Conservation (phyloP, 1,140 invertebrate species). For the Zaprionus ghesquierei region DNA sequence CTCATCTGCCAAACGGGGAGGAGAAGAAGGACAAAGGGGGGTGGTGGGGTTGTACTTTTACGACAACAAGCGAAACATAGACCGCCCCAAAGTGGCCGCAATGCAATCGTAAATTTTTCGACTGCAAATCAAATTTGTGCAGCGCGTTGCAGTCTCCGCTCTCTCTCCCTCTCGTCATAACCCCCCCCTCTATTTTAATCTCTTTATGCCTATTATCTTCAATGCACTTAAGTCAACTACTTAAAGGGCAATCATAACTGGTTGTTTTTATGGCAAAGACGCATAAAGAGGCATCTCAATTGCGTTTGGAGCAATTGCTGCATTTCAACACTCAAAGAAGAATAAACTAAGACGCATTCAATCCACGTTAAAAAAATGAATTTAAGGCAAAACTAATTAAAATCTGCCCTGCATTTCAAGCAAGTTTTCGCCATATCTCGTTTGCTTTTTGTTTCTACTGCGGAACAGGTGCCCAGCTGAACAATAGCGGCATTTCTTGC, state of each 20-base stretch:
- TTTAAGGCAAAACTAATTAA: too few relatives aligned
- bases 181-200: too few relatives aligned
- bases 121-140: slow-evolving; percentile 46
- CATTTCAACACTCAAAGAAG: too few relatives aligned
- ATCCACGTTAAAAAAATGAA: too few relatives aligned
- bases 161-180: neutral
- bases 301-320: too few relatives aligned
- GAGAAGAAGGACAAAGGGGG: neutral
- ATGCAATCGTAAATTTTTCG: slow-evolving; percentile 47
- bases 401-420: too few relatives aligned
- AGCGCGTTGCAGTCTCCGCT: neutral
- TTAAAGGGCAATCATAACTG: neutral
- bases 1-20: slow-evolving; percentile 33
- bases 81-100: slow-evolving; percentile 35
- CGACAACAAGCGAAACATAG: slow-evolving; percentile 35
- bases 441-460: too few relatives aligned
- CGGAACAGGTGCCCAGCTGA: too few relatives aligned
- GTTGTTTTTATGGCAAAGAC: neutral
- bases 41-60: slow-evolving; percentile 16
- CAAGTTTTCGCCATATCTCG: too few relatives aligned
- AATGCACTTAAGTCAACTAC: neutral
- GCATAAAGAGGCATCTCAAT: neutral
- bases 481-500: too few relatives aligned
- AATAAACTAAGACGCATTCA: too few relatives aligned
- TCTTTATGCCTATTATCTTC: neutral